Percentiles rank a stretch among this genome's conserved stretches.
These are phyloP conservation scores for Barbus barbus DNA, from an alignment of 2,113 vertebrate genomes.

Conservation along the genomic window DNA sequence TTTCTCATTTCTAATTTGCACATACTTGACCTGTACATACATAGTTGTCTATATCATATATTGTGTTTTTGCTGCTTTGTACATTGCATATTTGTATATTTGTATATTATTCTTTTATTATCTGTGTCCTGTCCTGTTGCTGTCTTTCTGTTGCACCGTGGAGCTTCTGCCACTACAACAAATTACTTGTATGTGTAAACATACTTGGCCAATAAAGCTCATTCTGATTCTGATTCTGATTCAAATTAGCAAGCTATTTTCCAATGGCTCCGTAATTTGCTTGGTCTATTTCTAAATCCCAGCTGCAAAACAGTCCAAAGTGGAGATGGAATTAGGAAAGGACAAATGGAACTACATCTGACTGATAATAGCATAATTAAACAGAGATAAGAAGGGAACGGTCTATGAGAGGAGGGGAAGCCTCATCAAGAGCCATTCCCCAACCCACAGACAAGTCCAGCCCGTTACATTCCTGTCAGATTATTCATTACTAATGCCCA, in stretches of 20 bases:
- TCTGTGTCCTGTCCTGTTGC: no score
- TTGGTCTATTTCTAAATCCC: conserved; percentile 68
- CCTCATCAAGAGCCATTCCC: conserved; percentile 44
- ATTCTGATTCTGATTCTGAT: no score
- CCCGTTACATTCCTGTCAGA: conserved; percentile 68
- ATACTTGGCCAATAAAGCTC: no score
- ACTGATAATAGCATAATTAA: conserved; percentile 78
- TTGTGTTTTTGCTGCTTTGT: no score
- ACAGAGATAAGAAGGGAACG: conserved; percentile 59
- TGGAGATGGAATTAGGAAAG: conserved; percentile 67
- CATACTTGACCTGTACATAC: no score
- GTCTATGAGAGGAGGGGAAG: conserved; percentile 60
- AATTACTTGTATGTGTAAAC: no score
- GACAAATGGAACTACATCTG: conserved; percentile 76
- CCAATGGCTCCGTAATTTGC: conserved; percentile 67
- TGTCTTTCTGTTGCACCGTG: no score
- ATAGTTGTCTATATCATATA: no score
- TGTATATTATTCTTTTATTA: no score
- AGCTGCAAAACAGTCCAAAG: conserved; percentile 63
- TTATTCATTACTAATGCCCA: conserved; percentile 87
- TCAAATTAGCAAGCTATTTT: conserved; percentile 51
- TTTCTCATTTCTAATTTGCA: no score
- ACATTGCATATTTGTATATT: no score
- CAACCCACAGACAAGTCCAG: conserved; percentile 33
- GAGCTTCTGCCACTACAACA: no score